Percentiles rank a stretch among this genome's conserved stretches.
These are phyloP conservation scores for Labia minor DNA, from an alignment of 2,888 invertebrate genomes.

Conservation along the genomic window DNA sequence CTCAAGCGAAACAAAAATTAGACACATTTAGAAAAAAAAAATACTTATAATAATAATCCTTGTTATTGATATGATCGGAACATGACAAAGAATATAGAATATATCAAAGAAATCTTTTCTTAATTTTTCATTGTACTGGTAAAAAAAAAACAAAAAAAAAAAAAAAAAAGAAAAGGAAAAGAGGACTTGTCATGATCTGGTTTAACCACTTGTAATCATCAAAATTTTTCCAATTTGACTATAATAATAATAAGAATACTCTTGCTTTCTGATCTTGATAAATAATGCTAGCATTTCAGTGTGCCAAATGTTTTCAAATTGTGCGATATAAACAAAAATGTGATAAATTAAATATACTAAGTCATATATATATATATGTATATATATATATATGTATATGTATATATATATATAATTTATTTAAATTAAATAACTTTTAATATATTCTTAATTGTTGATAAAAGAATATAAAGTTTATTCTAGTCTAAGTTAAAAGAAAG, in stretches of 20 bases:
- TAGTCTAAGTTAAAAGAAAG: background rate
- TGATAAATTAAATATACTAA: conserved; percentile 1
- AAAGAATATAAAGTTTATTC: background rate
- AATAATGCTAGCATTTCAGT: conserved; percentile 2
- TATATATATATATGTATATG: no score
- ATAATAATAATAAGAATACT: background rate
- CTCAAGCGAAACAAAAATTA: background rate
- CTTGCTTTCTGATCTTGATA: background rate
- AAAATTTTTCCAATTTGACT: background rate
- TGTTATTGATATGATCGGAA: background rate
- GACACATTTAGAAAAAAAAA: background rate
- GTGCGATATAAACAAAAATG: conserved; percentile 13
- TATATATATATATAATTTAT: no score
- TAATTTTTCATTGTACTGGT: no score
- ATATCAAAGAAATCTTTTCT: no score
- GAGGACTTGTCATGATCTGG: no score
- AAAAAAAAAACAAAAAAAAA: no score
- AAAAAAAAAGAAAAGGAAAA: no score
- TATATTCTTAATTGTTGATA: background rate
- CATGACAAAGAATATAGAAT: no score
- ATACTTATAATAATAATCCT: background rate
- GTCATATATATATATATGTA: background rate
- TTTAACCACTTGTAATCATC: background rate
- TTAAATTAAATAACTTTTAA: no score
- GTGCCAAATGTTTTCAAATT: background rate